Conservation (phyloP, 1,140 invertebrate species). For the Leptinotarsa defecta region DNA sequence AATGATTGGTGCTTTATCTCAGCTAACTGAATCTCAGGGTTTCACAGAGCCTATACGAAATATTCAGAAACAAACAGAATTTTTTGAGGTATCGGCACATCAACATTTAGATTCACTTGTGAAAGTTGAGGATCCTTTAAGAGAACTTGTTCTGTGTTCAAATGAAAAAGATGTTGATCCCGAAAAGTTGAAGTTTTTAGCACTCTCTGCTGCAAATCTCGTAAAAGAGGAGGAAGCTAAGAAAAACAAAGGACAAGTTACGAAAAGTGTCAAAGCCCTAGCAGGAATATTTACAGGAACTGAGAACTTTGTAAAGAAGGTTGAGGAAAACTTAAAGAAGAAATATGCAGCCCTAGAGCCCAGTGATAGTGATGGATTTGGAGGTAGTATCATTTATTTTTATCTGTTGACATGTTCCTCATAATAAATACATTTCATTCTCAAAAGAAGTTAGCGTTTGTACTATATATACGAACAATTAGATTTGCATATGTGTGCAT, state of each 20-base stretch:
- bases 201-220: constrained; percentile 58
- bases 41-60: constrained; percentile 1
- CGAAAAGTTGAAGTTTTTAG: constrained; percentile 58
- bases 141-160: constrained; percentile 61
- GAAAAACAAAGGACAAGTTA: constrained; percentile 6
- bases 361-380: constrained; percentile 68
- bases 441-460: not conserved
- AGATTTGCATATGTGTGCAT: too few relatives aligned
- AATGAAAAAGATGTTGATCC: constrained; percentile 55
- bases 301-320: constrained; percentile 54
- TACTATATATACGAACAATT: not conserved
- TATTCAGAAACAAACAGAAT: constrained; percentile 1
- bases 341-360: constrained; percentile 61
- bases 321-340: constrained; percentile 58
- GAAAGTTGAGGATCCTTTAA: constrained; percentile 58
- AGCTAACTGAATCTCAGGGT: constrained; percentile 42
- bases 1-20: constrained; percentile 45
- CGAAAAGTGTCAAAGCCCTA: constrained; percentile 47
- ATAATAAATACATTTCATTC: not conserved
- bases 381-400: constrained; percentile 43
- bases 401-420: not conserved
- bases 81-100: not conserved
- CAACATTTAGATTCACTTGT: not conserved
- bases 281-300: constrained; percentile 54
- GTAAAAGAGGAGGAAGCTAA: constrained; percentile 13